These are phyloP conservation scores for Melanotaenia nigrans DNA, from an alignment of 2,797 vertebrate species.

Conservation along the genomic window DNA sequence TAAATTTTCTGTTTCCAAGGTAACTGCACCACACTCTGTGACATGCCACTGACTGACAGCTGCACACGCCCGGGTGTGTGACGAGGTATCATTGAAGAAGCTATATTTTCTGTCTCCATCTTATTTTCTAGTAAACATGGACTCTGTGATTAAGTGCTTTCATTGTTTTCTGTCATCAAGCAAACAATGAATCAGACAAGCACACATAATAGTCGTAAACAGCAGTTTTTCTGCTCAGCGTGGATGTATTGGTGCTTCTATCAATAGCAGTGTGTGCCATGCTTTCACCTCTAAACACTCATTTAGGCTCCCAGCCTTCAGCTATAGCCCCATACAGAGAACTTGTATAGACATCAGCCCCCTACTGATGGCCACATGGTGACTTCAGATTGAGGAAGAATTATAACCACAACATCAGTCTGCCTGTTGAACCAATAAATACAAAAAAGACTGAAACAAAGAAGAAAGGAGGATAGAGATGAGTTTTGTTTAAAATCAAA, in stretches of 20 bases:
- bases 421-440: conserved; percentile 15
- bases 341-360: conserved; percentile 46
- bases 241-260: conserved; percentile 39
- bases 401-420: conserved; percentile 38
- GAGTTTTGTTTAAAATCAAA: neutral
- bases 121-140: conserved; percentile 53
- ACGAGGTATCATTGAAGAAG: conserved; percentile 53
- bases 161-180: conserved; percentile 51
- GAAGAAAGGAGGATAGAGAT: neutral
- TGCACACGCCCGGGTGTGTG: conserved; percentile 44
- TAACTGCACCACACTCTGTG: conserved; percentile 50
- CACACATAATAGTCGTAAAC: conserved; percentile 3
- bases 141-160: conserved; percentile 46
- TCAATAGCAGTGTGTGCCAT: conserved; percentile 43
- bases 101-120: conserved; percentile 43
- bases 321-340: conserved; percentile 35
- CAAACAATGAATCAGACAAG: conserved; percentile 36
- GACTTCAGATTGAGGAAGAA: conserved; percentile 29
- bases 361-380: conserved; percentile 35
- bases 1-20: conserved; percentile 68
- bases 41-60: conserved; percentile 63
- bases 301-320: conserved; percentile 47
- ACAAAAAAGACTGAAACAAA: neutral
- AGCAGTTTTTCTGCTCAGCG: conserved; percentile 20
- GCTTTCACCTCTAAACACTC: conserved; percentile 59